Base-by-base conservation (phyloP, 2,888 invertebrate species). In the Apoda limacodes region DNA sequence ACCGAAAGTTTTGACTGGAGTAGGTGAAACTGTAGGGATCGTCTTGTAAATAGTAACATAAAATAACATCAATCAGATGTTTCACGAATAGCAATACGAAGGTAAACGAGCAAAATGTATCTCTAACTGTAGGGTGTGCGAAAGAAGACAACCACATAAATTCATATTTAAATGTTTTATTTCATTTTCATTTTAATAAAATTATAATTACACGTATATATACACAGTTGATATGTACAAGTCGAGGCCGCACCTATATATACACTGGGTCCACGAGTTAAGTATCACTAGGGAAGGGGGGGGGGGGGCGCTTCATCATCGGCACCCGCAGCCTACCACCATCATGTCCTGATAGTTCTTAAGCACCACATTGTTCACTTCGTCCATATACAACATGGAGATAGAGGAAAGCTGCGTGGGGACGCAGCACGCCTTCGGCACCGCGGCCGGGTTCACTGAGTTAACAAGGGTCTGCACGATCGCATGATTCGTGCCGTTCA, bases 291-390 rank as follows among this genome's bases (percentile, higher is more conserved):
- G 58, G 70, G 71, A 58, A 62, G 60, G 67, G 62, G 69, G 55
- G 61, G 39, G 48, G 49, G 49, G 55, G 55, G 46, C 45, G 61
- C 69, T 65, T 67, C 63, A 74, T 86, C 85, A 98, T 85, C 96
- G 93, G 83, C 99, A 99, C 35, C 99, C 98, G 74, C 99, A 99
- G 35, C 95, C 95, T 52, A 93, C 89, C 43, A 98, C 98, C 54
- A 95, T 90, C 99, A 99, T 99, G 72, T 98, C 97, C 81, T 95
- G 93, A 82, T 99, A 99, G 82, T 94, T 97, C 82, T 98, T 98
- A 57, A 99, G 87, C 66, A 97, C 95, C 59, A 98, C 95, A 80
- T 93, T 95, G 66, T 92, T 91, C 71, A 90, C 88, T 75, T 93
- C 92, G 81, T 98, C 96, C 66, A 95, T 85, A 82, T 98, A 99